phyloP scores from a whole-genome alignment of 2,113 vertebrate species.

The Aldabrachelys gigantea region DNA sequence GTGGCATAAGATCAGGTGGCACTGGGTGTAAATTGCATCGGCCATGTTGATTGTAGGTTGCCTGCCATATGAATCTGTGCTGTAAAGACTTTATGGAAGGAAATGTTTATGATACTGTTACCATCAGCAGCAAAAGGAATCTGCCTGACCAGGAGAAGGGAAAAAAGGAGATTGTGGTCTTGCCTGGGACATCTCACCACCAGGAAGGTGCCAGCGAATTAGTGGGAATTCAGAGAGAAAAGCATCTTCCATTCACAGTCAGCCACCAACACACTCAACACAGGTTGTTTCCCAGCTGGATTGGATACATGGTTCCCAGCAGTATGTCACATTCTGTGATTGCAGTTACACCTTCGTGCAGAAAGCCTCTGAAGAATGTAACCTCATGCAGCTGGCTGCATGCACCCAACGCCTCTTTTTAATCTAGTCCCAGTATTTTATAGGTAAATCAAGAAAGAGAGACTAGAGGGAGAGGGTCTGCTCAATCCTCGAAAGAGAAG shows the following conservation, averaged over 20 bases:
- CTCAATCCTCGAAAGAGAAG: not conserved
- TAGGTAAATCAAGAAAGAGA: slow-evolving; percentile 12
- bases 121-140: not conserved
- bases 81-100: not conserved
- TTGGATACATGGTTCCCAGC: not conserved
- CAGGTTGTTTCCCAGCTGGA: not conserved
- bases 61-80: not conserved
- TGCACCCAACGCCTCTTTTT: slow-evolving; percentile 28
- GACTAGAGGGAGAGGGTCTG: not conserved
- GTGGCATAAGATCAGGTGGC: not conserved
- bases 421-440: slow-evolving; percentile 7
- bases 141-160: not conserved
- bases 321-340: not conserved
- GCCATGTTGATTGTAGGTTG: fast-evolving
- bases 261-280: not conserved
- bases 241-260: not conserved
- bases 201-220: not conserved
- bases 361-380: not conserved
- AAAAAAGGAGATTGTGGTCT: not conserved
- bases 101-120: not conserved
- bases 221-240: not conserved
- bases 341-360: not conserved
- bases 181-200: not conserved
- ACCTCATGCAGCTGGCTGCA: slow-evolving; percentile 12
- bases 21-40: not conserved